A percentile compares a stretch with the other conserved stretches of the same genome.
These are phyloP conservation scores for Chlorodrepanis virens DNA, from an alignment of 2,113 vertebrate genomes.

Conservation along the genomic window DNA sequence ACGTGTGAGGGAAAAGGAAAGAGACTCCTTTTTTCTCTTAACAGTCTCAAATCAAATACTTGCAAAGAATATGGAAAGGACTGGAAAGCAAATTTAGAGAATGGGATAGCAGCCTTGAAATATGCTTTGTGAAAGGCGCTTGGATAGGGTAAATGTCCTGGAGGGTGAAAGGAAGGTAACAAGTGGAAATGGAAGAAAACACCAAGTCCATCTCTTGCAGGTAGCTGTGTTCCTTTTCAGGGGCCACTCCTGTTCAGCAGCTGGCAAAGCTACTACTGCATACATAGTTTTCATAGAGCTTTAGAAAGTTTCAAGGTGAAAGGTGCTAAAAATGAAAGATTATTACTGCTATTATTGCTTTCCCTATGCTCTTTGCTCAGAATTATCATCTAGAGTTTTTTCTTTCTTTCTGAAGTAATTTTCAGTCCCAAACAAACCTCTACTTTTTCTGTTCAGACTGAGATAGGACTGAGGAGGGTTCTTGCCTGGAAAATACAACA, in stretches of 20 bases:
- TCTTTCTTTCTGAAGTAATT: constrained; percentile 38
- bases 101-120: neutral
- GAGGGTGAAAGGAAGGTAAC: neutral
- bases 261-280: neutral
- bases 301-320: constrained; percentile 27
- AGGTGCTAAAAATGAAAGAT: constrained; percentile 32
- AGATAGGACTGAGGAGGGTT: constrained; percentile 40
- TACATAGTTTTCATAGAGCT: neutral
- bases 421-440: constrained; percentile 48
- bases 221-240: neutral
- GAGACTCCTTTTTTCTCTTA: neutral
- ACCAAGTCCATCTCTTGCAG: neutral
- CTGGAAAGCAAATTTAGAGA: neutral
- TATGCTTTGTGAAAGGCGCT: neutral
- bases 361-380: neutral
- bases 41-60: neutral
- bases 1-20: neutral
- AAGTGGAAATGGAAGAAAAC: neutral
- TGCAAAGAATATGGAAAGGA: neutral
- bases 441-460: constrained; percentile 40
- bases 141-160: accelerated
- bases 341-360: neutral
- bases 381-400: constrained; percentile 17
- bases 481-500: constrained; percentile 54
- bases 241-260: neutral